Evolutionary conservation across 2,113 vertebrate species (phyloP).

Genomic region (Petroica traversi): DNA sequence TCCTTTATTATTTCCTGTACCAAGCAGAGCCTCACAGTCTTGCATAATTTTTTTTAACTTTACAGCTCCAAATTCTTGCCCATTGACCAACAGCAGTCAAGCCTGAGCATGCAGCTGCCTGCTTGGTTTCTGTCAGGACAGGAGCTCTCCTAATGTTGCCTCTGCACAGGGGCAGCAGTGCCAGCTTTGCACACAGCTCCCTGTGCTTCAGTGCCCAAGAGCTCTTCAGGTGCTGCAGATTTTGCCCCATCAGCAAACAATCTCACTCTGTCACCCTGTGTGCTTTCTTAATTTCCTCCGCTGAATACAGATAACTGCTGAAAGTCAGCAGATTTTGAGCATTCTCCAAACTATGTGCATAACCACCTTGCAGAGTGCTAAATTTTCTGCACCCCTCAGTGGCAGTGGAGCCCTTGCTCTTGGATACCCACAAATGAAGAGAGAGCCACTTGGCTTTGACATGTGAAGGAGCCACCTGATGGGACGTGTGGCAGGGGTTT

Average conservation of each 20-base stretch:
- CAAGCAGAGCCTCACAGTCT: not conserved
- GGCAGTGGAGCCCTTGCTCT: not conserved
- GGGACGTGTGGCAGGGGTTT: not conserved
- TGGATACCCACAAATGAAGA: not conserved
- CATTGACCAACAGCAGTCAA: slow-evolving; percentile 15
- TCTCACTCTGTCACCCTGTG: not conserved
- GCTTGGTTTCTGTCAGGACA: not conserved
- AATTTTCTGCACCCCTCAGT: not conserved
- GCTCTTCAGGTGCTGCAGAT: not conserved
- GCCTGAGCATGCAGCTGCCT: not conserved
- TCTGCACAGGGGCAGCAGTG: not conserved
- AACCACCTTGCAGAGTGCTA: not conserved
- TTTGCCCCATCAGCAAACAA: not conserved
- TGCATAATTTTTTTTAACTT: slow-evolving; percentile 24
- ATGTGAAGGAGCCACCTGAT: not conserved
- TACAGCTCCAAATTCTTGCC: not conserved
- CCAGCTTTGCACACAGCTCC: not conserved
- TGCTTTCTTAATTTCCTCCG: not conserved
- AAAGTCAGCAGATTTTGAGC: not conserved
- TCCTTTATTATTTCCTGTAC: not conserved
- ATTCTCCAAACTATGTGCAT: not conserved
- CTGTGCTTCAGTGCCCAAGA: not conserved
- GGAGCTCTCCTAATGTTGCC: not conserved
- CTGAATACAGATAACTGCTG: not conserved
- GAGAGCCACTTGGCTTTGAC: not conserved